phyloP scores from a whole-genome alignment of 2,888 invertebrate species.

The Chalcosyrphus nemorum region DNA sequence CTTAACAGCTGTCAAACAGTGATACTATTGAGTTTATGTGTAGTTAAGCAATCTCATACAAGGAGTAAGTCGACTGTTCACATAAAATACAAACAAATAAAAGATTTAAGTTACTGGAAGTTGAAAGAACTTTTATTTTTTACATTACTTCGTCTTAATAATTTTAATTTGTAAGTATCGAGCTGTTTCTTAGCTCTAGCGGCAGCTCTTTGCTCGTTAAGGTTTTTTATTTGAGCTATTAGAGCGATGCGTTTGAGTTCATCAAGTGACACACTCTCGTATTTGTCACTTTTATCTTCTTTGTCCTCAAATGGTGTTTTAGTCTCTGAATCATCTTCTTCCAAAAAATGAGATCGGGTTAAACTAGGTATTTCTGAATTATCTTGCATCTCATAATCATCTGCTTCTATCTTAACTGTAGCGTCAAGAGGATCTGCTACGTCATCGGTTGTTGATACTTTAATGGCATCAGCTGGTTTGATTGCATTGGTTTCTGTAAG shows the following conservation, averaged over 20 bases:
- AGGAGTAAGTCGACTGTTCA: no score
- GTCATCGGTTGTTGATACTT: no score
- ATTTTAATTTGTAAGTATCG: background rate
- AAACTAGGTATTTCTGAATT: background rate
- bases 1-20: no score
- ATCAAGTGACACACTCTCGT: background rate
- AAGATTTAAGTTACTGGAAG: no score
- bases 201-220: conserved; percentile 1
- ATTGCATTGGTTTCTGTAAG: background rate
- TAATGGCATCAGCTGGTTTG: background rate
- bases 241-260: background rate
- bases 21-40: no score
- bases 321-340: background rate
- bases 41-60: no score
- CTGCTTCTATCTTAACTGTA: background rate
- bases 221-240: conserved; percentile 30
- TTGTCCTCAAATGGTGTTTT: background rate
- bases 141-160: background rate
- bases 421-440: background rate
- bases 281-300: background rate
- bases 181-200: conserved; percentile 14
- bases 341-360: background rate
- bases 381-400: background rate
- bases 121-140: background rate
- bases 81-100: no score